Base-by-base conservation (phyloP, 2,113 vertebrate genomes). In the Dipodomys ordii region DNA sequence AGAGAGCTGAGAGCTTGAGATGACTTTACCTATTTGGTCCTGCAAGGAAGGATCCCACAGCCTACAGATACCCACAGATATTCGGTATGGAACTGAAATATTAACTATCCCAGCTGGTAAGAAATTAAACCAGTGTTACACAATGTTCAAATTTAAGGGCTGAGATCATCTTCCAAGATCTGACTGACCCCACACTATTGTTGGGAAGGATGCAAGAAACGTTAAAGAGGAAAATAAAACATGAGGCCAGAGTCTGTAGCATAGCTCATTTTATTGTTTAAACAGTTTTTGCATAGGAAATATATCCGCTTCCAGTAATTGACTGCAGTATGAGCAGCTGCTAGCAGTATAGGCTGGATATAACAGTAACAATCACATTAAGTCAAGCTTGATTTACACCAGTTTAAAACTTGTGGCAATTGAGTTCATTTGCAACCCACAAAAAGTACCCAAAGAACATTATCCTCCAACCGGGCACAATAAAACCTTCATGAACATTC, bases 261-360 rank as follows among this genome's bases (percentile, higher is more conserved):
- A 99, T 99, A 99, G 99, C 99, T 99, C 99, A 99, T 99, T 99
- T 99, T 99, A 99, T 99, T 99, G 99, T 99, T 99, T 99, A 99
- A 99, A 99, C 99, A 99, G 99, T 99, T 99, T 99, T 99, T 99
- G 99, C 99, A 99, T 99, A 99, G 99, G 99, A 99, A 99, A 99
- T 99, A 99, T 99, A 99, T 99, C 99, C 99, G 99, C 99, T 99
- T 99, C 99, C 99, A 99, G 99, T 99, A 99, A 99, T 99, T 99
- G 99, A 99, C 99, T 99, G 99, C 99, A 99, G 99, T 99, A 99
- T 99, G 99, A 99, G 99, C 99, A 99, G 99, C 99, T 99, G 99
- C 99, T 99, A 99, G 99, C 99, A 99, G 99, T 99, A 99, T 99
- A 99, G 99, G 99, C 99, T 99, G 99, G 99, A 99, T 99, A 99